Conservation (phyloP, 2,888 invertebrate species). For the Linyphia triangularis region DNA sequence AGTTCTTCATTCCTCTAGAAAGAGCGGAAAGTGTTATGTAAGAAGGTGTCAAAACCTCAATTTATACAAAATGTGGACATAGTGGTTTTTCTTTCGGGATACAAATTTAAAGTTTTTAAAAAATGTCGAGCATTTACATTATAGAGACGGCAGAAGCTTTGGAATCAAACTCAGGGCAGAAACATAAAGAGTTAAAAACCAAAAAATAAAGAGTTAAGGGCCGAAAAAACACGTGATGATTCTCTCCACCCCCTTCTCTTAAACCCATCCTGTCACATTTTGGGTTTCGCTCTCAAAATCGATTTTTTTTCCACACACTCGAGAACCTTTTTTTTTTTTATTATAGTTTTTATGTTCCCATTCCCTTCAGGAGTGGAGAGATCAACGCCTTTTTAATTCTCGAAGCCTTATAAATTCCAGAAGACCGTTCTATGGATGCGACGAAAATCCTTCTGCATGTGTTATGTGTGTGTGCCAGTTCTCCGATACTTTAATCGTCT, state of each 20-base stretch:
- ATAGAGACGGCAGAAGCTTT: too few relatives aligned
- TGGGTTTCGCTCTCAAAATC: background rate
- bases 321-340: background rate
- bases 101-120: too few relatives aligned
- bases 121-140: too few relatives aligned
- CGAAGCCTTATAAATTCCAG: conserved; percentile 47
- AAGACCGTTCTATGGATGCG: conserved; percentile 63
- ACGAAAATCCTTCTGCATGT: conserved; percentile 24
- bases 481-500: background rate
- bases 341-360: background rate
- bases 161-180: too few relatives aligned
- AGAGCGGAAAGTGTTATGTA: too few relatives aligned
- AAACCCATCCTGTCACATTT: background rate
- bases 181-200: background rate
- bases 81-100: too few relatives aligned
- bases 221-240: background rate
- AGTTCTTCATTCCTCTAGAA: too few relatives aligned
- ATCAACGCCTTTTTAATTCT: conserved; percentile 38
- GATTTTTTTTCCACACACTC: background rate
- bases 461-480: background rate
- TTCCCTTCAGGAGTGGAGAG: background rate
- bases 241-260: background rate
- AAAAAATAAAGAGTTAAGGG: background rate
- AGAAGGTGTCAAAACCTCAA: too few relatives aligned
- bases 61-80: too few relatives aligned